Percentiles rank a stretch among this genome's conserved stretches.
These are phyloP conservation scores for Zenarchopterus dispar DNA, from an alignment of 2,797 vertebrate genomes.

Conservation along the genomic window DNA sequence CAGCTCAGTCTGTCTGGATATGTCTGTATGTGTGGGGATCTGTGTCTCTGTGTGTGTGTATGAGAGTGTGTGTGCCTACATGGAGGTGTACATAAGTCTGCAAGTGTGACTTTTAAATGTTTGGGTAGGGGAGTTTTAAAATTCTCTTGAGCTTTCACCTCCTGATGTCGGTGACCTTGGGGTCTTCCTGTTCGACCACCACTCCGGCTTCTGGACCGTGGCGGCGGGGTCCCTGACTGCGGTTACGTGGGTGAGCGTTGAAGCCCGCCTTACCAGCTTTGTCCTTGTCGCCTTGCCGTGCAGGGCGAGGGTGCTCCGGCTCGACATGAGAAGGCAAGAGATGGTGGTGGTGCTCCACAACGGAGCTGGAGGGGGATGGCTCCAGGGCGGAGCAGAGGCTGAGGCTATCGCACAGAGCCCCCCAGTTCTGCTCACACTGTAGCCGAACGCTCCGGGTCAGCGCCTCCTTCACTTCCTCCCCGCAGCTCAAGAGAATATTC, in stretches of 20 bases:
- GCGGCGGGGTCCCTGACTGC: slow-evolving; percentile 82
- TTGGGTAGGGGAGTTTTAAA: slow-evolving; percentile 44
- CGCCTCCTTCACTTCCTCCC: slow-evolving; percentile 95
- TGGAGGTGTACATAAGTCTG: slow-evolving; percentile 55
- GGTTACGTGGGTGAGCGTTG: slow-evolving; percentile 79
- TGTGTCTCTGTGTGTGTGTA: too few species aligned
- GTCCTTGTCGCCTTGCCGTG: slow-evolving; percentile 85
- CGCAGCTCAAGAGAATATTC: slow-evolving; percentile 94
- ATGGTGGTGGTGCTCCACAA: slow-evolving; percentile 69
- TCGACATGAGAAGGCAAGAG: slow-evolving; percentile 74
- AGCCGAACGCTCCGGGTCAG: slow-evolving; percentile 90
- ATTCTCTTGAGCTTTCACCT: slow-evolving; percentile 88
- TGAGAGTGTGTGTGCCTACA: slow-evolving; percentile 24
- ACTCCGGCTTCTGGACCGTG: slow-evolving; percentile 81
- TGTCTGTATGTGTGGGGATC: slow-evolving; percentile 37
- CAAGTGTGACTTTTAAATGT: slow-evolving; percentile 61
- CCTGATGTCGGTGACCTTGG: slow-evolving; percentile 90
- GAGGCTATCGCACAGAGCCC: slow-evolving; percentile 94
- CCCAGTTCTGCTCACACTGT: slow-evolving; percentile 98
- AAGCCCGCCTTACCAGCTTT: slow-evolving; percentile 84
- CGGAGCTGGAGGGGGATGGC: slow-evolving; percentile 59
- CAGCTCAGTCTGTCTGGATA: slow-evolving; percentile 76
- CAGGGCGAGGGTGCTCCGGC: slow-evolving; percentile 73
- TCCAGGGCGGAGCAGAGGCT: slow-evolving; percentile 89
- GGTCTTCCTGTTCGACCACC: slow-evolving; percentile 88